A percentile compares a stretch with the other conserved stretches of the same genome.
Evolutionary conservation across 2,113 vertebrate species (phyloP).

Genomic region (Lonchura striata): DNA sequence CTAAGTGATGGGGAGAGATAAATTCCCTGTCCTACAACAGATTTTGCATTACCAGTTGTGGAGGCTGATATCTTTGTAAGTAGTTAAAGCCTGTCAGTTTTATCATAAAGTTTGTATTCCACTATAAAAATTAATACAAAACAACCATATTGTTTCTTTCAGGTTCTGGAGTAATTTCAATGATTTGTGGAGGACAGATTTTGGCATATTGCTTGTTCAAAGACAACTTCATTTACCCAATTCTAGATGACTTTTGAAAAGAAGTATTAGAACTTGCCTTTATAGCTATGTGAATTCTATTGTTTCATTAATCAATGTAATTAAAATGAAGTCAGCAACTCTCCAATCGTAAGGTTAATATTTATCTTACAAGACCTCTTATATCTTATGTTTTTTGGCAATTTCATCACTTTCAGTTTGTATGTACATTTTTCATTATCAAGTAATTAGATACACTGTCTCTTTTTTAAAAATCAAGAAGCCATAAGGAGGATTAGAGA

Average conservation of each 20-base stretch:
- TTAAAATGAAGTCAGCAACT: not conserved
- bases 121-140: not conserved
- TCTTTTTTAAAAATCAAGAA: not conserved
- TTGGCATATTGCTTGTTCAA: slow-evolving; percentile 86
- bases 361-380: not conserved
- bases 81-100: not conserved
- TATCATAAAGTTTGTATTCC: not conserved
- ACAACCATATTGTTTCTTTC: slow-evolving; percentile 30
- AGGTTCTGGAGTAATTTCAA: slow-evolving; percentile 85
- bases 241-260: slow-evolving; percentile 85
- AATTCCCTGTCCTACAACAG: not conserved
- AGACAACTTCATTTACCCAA: slow-evolving; percentile 86
- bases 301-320: not conserved
- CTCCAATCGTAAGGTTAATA: not conserved
- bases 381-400: not conserved
- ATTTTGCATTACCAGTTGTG: not conserved
- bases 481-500: not conserved
- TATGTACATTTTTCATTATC: not conserved
- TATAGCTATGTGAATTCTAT: not conserved
- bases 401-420: not conserved
- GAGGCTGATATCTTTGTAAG: not conserved
- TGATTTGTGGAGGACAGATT: slow-evolving; percentile 87
- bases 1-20: not conserved
- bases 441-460: not conserved
- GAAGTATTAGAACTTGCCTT: not conserved